Evolutionary conservation across 1,140 invertebrate species (phyloP).

Genomic region (Drosophila tsacasi): DNA sequence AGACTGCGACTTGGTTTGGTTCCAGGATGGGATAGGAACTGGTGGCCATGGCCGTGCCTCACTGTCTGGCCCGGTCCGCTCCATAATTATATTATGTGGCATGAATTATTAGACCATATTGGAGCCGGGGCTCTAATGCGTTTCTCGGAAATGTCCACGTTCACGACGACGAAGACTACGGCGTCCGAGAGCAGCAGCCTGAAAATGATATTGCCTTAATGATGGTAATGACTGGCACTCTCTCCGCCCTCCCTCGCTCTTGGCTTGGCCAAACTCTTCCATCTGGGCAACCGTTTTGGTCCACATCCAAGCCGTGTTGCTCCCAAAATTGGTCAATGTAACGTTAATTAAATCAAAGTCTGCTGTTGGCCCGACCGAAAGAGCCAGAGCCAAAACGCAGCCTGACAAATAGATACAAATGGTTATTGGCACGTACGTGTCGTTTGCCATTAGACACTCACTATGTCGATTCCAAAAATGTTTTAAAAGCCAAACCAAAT

Average conservation of each 20-base stretch:
- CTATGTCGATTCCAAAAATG: conserved; percentile 59
- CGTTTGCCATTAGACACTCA: conserved; percentile 75
- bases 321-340: conserved; percentile 83
- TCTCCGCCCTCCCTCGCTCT: conserved; percentile 35
- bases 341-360: conserved; percentile 83
- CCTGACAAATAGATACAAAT: conserved; percentile 83
- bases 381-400: conserved; percentile 42
- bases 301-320: conserved; percentile 40
- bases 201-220: conserved; percentile 85
- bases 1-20: conserved; percentile 9
- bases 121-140: conserved; percentile 76
- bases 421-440: conserved; percentile 82
- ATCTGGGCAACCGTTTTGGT: conserved; percentile 56
- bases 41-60: conserved; percentile 75
- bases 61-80: conserved; percentile 71
- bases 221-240: conserved; percentile 82
- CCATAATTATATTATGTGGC: conserved; percentile 85
- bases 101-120: conserved; percentile 85
- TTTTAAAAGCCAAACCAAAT: conserved; percentile 27
- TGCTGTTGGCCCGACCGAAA: conserved; percentile 33
- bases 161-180: conserved; percentile 15
- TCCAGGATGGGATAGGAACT: conserved; percentile 37
- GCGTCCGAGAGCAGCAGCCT: conserved; percentile 49
- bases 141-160: conserved; percentile 76
- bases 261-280: background rate